phyloP scores from a whole-genome alignment of 2,797 vertebrate species.

The Tarsius wallacei region DNA sequence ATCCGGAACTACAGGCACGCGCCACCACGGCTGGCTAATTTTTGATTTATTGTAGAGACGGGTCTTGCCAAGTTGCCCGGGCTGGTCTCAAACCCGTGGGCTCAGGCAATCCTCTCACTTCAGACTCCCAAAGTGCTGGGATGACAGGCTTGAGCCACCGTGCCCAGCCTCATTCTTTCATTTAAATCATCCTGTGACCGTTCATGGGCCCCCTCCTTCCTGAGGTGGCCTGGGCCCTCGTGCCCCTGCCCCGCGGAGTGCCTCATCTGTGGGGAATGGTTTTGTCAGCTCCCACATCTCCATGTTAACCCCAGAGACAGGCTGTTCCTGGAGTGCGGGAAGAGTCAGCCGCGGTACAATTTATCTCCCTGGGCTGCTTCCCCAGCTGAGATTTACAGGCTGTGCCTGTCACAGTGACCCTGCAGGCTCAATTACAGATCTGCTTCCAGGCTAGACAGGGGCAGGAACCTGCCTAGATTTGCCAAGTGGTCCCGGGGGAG shows the following conservation, averaged over 20 bases:
- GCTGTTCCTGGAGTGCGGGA: background rate
- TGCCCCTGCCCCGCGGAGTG: background rate
- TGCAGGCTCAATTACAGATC: slow-evolving; percentile 76
- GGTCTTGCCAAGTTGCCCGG: no score
- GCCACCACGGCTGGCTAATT: no score
- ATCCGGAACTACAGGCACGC: no score
- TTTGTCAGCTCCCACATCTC: background rate
- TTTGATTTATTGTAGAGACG: no score
- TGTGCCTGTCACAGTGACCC: slow-evolving; percentile 68
- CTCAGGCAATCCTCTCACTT: no score
- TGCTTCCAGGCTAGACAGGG: slow-evolving; percentile 28
- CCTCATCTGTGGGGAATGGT: background rate
- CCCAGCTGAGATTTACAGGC: slow-evolving; percentile 62
- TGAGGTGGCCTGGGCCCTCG: background rate
- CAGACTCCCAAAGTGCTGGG: no score
- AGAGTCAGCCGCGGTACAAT: background rate
- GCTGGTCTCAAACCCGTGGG: no score
- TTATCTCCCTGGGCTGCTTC: slow-evolving; percentile 62
- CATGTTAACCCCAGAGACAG: background rate
- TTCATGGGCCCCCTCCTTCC: background rate
- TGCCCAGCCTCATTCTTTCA: background rate
- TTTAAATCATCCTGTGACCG: background rate
- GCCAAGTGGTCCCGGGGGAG: slow-evolving; percentile 10
- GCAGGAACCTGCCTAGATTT: slow-evolving; percentile 61
- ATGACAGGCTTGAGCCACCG: no score